These are phyloP conservation scores for Heliconius charithonia DNA, from an alignment of 2,888 invertebrate species.

Conservation along the genomic window DNA sequence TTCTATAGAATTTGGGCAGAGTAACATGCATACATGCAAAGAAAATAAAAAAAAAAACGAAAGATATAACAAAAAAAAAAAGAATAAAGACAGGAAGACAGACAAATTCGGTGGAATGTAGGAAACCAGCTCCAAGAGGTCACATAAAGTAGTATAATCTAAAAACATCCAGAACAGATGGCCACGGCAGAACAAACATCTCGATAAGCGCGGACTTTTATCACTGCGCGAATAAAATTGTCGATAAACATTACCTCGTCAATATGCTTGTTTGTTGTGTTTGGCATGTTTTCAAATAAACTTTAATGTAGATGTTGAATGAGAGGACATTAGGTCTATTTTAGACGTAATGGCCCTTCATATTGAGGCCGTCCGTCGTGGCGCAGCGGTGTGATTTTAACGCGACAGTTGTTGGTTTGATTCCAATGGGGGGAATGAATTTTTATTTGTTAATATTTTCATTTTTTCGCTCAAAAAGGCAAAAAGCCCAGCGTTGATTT, in stretches of 20 bases:
- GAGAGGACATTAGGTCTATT: background rate
- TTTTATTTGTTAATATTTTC: background rate
- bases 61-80: too few species aligned
- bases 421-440: background rate
- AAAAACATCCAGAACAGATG: conserved; percentile 31
- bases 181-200: conserved; percentile 45
- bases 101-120: too few species aligned
- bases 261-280: conserved; percentile 56
- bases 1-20: too few species aligned
- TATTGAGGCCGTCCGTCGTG: background rate
- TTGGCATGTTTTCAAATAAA: conserved; percentile 53
- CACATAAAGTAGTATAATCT: conserved; percentile 4
- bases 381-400: background rate
- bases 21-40: too few species aligned
- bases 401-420: background rate
- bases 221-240: conserved; percentile 57
- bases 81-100: too few species aligned
- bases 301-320: conserved; percentile 39
- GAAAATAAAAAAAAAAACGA: too few species aligned
- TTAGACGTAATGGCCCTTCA: background rate
- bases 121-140: background rate
- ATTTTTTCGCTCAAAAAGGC: background rate
- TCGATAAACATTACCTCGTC: conserved; percentile 55
- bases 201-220: conserved; percentile 61
- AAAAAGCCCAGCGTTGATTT: too few species aligned